A percentile compares a stretch with the other conserved stretches of the same genome.
phyloP scores from a whole-genome alignment of 2,113 vertebrate species.

The Scytalopus superciliaris region DNA sequence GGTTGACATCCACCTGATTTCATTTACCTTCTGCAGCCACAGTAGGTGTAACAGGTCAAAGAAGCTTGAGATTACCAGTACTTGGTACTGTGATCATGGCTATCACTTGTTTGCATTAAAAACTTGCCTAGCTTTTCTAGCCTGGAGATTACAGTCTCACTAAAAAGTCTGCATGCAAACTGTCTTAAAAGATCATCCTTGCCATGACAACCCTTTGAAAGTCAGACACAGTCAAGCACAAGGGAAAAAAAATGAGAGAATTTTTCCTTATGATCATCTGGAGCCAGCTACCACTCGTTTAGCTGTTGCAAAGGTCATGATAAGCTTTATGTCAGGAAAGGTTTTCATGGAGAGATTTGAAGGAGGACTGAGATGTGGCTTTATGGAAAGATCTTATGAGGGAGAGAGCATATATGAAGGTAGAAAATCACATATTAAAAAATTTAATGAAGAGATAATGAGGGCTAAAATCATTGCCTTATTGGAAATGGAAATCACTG shows the following conservation, averaged over 20 bases:
- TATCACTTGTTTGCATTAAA: background rate
- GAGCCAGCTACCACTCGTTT: background rate
- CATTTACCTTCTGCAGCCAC: background rate
- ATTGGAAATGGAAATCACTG: background rate
- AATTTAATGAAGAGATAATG: background rate
- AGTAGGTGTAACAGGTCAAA: background rate
- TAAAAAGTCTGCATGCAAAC: background rate
- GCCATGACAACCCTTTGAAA: background rate
- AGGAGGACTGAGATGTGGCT: background rate
- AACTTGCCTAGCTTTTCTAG: background rate
- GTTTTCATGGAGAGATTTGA: background rate
- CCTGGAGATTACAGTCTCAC: background rate
- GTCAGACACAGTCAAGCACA: background rate
- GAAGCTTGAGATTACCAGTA: background rate
- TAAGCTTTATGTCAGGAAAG: background rate
- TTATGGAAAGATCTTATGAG: background rate
- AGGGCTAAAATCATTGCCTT: background rate
- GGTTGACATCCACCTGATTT: background rate
- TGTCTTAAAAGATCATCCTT: background rate
- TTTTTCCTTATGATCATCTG: background rate
- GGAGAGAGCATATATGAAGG: background rate
- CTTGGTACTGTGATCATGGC: background rate
- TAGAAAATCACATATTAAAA: background rate
- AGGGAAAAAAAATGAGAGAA: background rate
- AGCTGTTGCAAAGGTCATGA: background rate